Percentiles rank a stretch among this genome's conserved stretches.
These are phyloP conservation scores for Malaclemys terrapin DNA, from an alignment of 2,113 vertebrate genomes.

Conservation along the genomic window DNA sequence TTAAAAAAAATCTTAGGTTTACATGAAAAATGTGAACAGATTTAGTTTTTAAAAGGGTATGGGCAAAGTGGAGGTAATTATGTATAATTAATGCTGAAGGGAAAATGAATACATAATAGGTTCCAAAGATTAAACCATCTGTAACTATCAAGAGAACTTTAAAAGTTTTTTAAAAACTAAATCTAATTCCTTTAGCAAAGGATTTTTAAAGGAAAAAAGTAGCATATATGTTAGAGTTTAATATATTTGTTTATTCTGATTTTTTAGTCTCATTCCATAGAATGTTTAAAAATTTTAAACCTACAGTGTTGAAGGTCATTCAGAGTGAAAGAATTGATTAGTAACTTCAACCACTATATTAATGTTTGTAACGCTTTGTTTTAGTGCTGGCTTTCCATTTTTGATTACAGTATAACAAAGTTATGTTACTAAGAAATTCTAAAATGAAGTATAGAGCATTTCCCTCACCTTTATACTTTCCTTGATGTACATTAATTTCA, in stretches of 20 bases:
- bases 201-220: slow-evolving; percentile 18
- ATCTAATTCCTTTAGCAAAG: slow-evolving; percentile 30
- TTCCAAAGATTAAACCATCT: slow-evolving; percentile 81
- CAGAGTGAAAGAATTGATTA: slow-evolving; percentile 35
- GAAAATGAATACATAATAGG: slow-evolving; percentile 77
- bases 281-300: not conserved
- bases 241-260: not conserved
- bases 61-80: slow-evolving; percentile 76
- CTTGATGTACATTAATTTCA: slow-evolving; percentile 29
- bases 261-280: not conserved
- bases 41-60: slow-evolving; percentile 70
- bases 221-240: not conserved
- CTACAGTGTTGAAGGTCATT: slow-evolving; percentile 31
- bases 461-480: slow-evolving; percentile 23
- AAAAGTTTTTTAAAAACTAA: slow-evolving; percentile 50
- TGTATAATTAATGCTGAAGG: slow-evolving; percentile 82
- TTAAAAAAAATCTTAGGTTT: slow-evolving; percentile 42
- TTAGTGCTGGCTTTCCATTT: slow-evolving; percentile 46
- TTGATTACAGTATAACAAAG: slow-evolving; percentile 60
- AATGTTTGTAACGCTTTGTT: slow-evolving; percentile 39
- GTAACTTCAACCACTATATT: slow-evolving; percentile 45
- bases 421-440: slow-evolving; percentile 54
- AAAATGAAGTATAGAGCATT: slow-evolving; percentile 52
- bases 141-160: slow-evolving; percentile 77
- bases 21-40: slow-evolving; percentile 67